Conservation (phyloP, 2,888 invertebrate genomes). For the Aricia artaxerxes region DNA sequence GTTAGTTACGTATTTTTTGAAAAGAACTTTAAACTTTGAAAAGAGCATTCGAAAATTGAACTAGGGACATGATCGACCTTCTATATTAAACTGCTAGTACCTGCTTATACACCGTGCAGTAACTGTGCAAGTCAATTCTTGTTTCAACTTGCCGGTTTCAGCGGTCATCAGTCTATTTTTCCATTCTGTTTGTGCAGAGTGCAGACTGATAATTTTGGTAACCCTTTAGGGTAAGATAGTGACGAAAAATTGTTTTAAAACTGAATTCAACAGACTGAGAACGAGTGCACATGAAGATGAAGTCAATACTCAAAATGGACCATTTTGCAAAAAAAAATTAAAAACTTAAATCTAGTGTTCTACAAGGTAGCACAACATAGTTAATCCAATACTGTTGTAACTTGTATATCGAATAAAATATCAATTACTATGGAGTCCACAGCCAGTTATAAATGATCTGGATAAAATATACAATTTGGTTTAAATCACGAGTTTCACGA, state of each 20-base stretch:
- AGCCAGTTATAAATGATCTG: no score
- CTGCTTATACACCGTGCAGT: not conserved
- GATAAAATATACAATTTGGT: no score
- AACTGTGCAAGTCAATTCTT: conserved; percentile 10
- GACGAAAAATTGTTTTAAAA: not conserved
- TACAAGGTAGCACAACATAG: no score
- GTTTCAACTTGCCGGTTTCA: conserved; percentile 2
- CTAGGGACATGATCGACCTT: not conserved
- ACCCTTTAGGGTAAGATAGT: not conserved
- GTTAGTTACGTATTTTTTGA: not conserved
- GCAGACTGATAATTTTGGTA: not conserved
- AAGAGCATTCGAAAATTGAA: not conserved
- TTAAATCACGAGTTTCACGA: no score
- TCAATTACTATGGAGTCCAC: no score
- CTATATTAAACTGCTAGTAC: not conserved
- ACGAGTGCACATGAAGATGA: not conserved
- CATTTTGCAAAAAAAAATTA: not conserved
- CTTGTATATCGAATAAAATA: no score
- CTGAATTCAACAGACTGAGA: not conserved
- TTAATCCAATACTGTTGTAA: no score
- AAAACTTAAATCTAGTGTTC: no score
- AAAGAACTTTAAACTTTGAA: not conserved
- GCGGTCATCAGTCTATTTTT: not conserved
- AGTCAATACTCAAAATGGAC: not conserved
- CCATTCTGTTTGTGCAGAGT: not conserved